phyloP scores from a whole-genome alignment of 2,113 vertebrate species.

The Macrotis lagotis region DNA sequence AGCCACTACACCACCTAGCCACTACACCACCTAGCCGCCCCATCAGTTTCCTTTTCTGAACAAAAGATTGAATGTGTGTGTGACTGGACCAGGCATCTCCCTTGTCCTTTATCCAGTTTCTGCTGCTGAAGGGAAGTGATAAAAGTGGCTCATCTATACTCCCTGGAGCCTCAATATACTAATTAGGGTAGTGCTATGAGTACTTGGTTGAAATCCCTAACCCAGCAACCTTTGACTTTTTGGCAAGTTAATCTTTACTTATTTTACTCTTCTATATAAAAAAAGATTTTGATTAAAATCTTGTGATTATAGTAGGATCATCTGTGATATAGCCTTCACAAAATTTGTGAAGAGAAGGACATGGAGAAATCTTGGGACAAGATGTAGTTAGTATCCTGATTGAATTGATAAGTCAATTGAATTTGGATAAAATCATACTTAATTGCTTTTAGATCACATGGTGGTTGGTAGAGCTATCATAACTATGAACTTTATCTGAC shows the following conservation, averaged over 20 bases:
- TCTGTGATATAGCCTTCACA: not conserved
- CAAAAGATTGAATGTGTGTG: not conserved
- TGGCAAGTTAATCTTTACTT: not conserved
- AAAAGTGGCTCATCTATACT: not conserved
- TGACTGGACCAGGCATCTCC: not conserved
- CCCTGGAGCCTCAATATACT: not conserved
- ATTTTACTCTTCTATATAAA: not conserved
- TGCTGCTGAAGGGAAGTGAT: not conserved
- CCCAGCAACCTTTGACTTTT: not conserved
- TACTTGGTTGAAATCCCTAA: not conserved
- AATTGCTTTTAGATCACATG: not conserved
- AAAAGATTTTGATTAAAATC: not conserved
- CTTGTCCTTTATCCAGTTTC: not conserved
- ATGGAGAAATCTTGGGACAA: not conserved
- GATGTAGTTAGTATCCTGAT: not conserved
- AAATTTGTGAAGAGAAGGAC: not conserved
- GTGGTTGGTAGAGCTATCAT: not conserved
- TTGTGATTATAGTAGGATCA: not conserved
- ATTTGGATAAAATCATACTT: not conserved
- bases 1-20: too few relatives aligned
- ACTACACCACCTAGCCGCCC: too few relatives aligned
- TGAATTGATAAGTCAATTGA: not conserved
- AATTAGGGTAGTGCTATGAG: not conserved
- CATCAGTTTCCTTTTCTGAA: not conserved
- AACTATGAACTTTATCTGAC: not conserved